Base-by-base conservation (phyloP, 2,113 vertebrate species). In the Madoqua kirkii region DNA sequence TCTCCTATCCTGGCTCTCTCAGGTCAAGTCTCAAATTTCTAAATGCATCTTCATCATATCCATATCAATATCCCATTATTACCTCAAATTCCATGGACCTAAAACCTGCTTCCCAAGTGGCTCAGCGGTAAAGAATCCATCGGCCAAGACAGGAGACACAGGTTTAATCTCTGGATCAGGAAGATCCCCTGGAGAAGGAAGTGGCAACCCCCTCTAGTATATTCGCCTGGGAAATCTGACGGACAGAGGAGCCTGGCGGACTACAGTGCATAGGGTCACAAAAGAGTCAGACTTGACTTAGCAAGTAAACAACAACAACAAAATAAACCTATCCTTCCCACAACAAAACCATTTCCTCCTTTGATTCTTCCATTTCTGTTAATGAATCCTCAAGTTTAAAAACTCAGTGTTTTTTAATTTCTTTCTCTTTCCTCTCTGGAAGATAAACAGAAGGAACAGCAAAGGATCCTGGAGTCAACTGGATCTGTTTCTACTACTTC, bases 291-390 rank as follows among this genome's bases (percentile, higher is more conserved):
- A 76, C 13, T 76, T 76, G 71, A 76, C 71, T 43, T 76, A 43
- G 40, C 71, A 43, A 76, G 23, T 76, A 43, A 76, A 76, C 23
- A 76, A 76, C 21, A 40, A 74, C 36, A 76, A 43, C 40, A 43
- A 43, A 76, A 92, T 71, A 93, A 93, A 95, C 10, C 55, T 89
- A 87, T 52, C 19, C 13, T 87, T 95, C 71, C 64, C 15, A 95
- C 55, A 91, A 59, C 67, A 79, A 95, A 92, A 92, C 12, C 10
- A 82, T 54, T 85, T 16, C 54, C 33, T 71, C 55, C 21, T 92
- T 89, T 92, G 64, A 85, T 89, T 93, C n/a, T 88, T 62, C 57
- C 36, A 79, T 40, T 96, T 94, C 9, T 96, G 40, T 81, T 50
- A 92, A 67, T 52, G 23, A 87, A 83, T 52, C 6, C n/a, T 17